Conservation (phyloP, 2,888 invertebrate species). For the Phyllotreta cruciferae region DNA sequence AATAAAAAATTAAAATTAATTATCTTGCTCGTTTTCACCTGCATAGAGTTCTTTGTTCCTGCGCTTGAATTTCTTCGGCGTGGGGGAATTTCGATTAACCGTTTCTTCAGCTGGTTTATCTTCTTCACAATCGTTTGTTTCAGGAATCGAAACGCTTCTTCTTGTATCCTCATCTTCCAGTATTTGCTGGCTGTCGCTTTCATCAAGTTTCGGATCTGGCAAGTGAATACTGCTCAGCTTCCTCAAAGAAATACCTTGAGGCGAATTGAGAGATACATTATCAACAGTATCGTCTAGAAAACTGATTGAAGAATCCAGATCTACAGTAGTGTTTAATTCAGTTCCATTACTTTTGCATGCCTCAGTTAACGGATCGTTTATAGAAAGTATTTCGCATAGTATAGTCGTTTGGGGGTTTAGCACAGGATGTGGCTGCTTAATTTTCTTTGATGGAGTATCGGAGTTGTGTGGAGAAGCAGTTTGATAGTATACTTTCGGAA, state of each 20-base stretch:
- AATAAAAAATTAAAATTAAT: constrained; percentile 3
- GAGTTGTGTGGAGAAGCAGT: constrained; percentile 73
- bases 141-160: background rate
- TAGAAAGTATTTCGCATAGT: constrained; percentile 72
- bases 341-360: constrained; percentile 40
- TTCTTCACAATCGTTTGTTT: background rate
- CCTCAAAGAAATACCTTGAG: constrained; percentile 28
- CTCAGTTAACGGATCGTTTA: constrained; percentile 78
- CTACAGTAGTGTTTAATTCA: constrained; percentile 39
- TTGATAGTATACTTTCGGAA: constrained; percentile 80
- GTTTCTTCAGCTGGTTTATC: background rate
- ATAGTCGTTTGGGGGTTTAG: constrained; percentile 74
- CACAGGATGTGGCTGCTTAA: constrained; percentile 58
- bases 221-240: constrained; percentile 42
- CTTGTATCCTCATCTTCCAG: background rate
- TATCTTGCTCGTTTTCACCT: constrained; percentile 22
- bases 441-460: constrained; percentile 50
- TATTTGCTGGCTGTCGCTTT: constrained; percentile 6
- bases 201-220: constrained; percentile 49
- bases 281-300: constrained; percentile 37
- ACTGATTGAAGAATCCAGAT: constrained; percentile 37
- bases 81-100: constrained; percentile 32
- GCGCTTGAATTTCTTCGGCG: constrained; percentile 58
- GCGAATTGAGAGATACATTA: constrained; percentile 30
- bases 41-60: constrained; percentile 59